phyloP scores from a whole-genome alignment of 2,888 invertebrate genomes.

The Tridacna gigas region DNA sequence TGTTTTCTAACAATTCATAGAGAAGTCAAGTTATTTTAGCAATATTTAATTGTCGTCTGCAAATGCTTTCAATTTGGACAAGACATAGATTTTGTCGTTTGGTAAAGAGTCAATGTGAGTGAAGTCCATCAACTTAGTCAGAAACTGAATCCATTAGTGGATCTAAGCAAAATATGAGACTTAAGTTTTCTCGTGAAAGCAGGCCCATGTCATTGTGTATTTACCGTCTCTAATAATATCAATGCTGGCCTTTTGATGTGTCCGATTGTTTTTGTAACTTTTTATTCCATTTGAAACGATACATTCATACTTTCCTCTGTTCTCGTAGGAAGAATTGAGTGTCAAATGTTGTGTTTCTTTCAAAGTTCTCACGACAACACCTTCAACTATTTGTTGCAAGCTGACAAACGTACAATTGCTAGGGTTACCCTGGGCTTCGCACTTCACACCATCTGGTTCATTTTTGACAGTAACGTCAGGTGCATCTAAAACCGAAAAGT shows the following conservation, averaged over 20 bases:
- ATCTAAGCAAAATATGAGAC: too few species aligned
- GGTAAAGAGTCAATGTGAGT: too few species aligned
- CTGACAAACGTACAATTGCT: not conserved
- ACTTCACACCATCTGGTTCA: not conserved
- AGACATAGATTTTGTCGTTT: not conserved
- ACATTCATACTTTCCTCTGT: slow-evolving; percentile 15
- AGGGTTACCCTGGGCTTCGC: not conserved
- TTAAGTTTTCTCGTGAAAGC: too few species aligned
- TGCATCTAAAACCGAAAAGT: not conserved
- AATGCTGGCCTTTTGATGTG: not conserved
- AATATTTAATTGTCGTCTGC: not conserved
- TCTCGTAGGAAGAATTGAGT: not conserved
- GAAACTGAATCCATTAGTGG: too few species aligned
- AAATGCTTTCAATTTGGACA: not conserved
- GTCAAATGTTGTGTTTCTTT: not conserved
- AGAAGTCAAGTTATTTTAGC: too few species aligned
- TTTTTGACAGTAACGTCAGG: slow-evolving; percentile 2
- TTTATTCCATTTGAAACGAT: not conserved
- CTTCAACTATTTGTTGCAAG: not conserved
- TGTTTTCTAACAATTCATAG: not conserved
- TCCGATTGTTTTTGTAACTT: not conserved
- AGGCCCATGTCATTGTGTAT: too few species aligned
- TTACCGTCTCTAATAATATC: too few species aligned
- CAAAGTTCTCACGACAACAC: not conserved
- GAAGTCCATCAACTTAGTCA: too few species aligned